A percentile compares a stretch with the other conserved stretches of the same genome.
Conservation (phyloP, 2,797 vertebrate genomes). For the Galago senegalensis region DNA sequence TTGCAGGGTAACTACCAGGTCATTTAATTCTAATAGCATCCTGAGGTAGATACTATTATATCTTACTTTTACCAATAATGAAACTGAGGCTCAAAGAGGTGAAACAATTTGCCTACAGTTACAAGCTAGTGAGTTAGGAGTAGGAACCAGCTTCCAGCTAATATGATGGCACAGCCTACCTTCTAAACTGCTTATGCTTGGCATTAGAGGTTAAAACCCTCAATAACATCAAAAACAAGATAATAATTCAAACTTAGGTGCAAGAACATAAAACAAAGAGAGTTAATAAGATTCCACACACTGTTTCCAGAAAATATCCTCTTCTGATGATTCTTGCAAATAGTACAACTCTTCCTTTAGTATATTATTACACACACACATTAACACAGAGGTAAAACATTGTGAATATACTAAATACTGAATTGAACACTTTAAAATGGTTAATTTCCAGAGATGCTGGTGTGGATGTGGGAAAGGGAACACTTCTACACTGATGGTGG, state of each 20-base stretch:
- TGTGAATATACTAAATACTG: not conserved
- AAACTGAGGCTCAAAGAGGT: slow-evolving; percentile 27
- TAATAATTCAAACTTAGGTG: not conserved
- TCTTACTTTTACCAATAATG: not conserved
- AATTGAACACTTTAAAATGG: not conserved
- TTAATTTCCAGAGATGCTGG: not conserved
- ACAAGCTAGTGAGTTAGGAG: not conserved
- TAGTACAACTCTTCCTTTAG: not conserved
- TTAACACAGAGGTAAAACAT: not conserved
- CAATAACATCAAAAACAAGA: not conserved
- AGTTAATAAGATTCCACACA: not conserved
- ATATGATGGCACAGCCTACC: not conserved
- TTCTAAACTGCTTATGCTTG: not conserved
- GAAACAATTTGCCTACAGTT: not conserved
- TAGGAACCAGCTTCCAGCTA: not conserved
- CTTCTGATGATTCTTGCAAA: slow-evolving; percentile 8
- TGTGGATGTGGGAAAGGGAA: too few species aligned
- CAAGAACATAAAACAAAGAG: slow-evolving; percentile 17
- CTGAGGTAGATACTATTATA: not conserved
- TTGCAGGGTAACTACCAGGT: not conserved
- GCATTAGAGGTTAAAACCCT: slow-evolving; percentile 25
- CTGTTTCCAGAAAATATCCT: not conserved
- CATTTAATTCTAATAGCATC: not conserved
- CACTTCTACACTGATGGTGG: too few species aligned
- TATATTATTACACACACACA: not conserved